Evolutionary conservation across 2,113 vertebrate genomes (phyloP).

Genomic region (Colinus virginianus): DNA sequence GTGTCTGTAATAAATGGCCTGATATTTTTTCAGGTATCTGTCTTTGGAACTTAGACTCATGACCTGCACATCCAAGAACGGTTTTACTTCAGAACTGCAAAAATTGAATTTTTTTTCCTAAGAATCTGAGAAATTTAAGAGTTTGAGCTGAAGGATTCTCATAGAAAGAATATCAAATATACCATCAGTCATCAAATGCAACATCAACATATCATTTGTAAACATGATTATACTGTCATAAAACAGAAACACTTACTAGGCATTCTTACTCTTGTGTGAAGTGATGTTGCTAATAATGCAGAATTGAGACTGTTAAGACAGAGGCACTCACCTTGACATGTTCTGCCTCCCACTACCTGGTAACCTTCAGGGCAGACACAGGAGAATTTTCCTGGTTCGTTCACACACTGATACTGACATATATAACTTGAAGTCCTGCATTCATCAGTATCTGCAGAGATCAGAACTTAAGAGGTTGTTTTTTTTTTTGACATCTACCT

Average conservation of each 20-base stretch:
- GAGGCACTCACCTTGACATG: constrained; percentile 88
- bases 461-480: not conserved
- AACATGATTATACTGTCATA: not conserved
- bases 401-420: constrained; percentile 94
- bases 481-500: not conserved
- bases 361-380: constrained; percentile 94
- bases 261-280: not conserved
- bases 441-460: constrained; percentile 89
- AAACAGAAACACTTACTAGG: not conserved
- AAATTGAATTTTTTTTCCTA: not conserved
- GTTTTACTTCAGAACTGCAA: not conserved
- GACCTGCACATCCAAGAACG: not conserved
- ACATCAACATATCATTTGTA: not conserved
- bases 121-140: not conserved
- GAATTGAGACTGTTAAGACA: not conserved
- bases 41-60: not conserved
- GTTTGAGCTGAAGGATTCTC: not conserved
- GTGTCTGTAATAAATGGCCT: not conserved
- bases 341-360: constrained; percentile 88
- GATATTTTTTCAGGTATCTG: not conserved
- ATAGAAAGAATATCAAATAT: not conserved
- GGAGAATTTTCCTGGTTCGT: constrained; percentile 90
- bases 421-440: constrained; percentile 91
- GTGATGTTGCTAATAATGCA: not conserved
- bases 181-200: not conserved